Evolutionary conservation across 2,797 vertebrate genomes (phyloP), one percentile per base, ranked within the genome.

Genomic region (Steatocranus sp.): DNA sequence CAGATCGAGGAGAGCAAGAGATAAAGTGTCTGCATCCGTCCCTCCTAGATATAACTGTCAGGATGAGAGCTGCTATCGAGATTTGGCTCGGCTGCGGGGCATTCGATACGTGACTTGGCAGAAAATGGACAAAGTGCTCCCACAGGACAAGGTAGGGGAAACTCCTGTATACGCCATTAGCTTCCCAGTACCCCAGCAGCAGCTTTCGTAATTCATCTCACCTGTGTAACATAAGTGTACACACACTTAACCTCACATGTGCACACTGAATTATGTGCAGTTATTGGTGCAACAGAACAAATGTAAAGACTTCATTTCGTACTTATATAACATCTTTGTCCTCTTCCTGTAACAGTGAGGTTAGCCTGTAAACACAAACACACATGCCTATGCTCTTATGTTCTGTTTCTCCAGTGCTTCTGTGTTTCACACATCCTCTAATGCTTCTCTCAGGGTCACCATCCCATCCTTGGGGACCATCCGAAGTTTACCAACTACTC

Each of bases 401-500:
- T 61, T 41, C 34, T 61, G 10, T 25, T 36, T 49, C 23, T 50
- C 32, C 25, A 41, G 11, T 76, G n/a, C 12, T 15, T n/a, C 4
- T 14, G 11, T 20, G 14, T 63, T 50, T 34, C 41, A 48, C 41
- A 30, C 25, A 73, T 73, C 25, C 27, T 77, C 8, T 78, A 8
- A 30, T 66, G 2, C 78, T 90, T 91, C 83, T 86, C 48, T 20
- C 94, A 99, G 99, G 98, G 98, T 87, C 98, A 99, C 94, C 98
- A 99, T 91, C 98, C 98, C 43, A 98, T 98, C 3, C 96, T 99
- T 11, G 98, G 98, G 83, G 98, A 98, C 58, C 99, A 99, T 83
- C 98, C 98, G 0, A 99, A 99, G 94, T 99, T 99, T 87, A 99
- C 98, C 53, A 99, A 99, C 95, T 99, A 99, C 90, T 97, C 97